Evolutionary conservation across 2,797 vertebrate genomes (phyloP).

Genomic region (Sciaenops ocellatus): DNA sequence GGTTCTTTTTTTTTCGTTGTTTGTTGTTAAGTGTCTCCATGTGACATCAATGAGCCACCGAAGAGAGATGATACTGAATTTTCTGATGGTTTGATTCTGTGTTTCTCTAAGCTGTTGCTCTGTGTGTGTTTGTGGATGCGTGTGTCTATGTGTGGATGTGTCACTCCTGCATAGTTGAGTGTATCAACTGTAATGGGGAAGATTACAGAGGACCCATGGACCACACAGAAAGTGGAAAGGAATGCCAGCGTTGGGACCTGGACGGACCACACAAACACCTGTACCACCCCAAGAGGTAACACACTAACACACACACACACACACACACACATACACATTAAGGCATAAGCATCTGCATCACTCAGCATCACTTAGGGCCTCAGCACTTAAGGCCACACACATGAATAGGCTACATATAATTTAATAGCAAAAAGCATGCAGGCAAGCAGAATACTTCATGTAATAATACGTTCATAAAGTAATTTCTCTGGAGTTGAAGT

Average conservation of each 20-base stretch:
- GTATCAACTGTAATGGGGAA: constrained; percentile 96
- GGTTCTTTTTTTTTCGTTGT: neutral
- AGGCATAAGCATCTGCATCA: constrained; percentile 4
- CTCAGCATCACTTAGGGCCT: constrained; percentile 4
- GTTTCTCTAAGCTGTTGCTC: constrained; percentile 27
- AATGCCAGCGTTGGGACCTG: constrained; percentile 98
- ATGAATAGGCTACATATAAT: neutral
- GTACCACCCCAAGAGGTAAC: constrained; percentile 93
- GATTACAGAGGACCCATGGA: constrained; percentile 97
- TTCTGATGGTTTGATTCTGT: constrained; percentile 6
- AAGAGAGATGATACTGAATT: neutral
- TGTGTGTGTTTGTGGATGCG: constrained; percentile 34
- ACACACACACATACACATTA: constrained; percentile 6
- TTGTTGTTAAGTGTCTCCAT: neutral
- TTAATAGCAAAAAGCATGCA: constrained; percentile 2
- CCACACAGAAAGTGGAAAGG: constrained; percentile 94
- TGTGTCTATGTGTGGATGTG: constrained; percentile 34
- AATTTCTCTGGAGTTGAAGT: constrained; percentile 46
- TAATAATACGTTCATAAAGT: constrained; percentile 10
- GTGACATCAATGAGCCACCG: neutral
- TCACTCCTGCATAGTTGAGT: constrained; percentile 89
- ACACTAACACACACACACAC: constrained; percentile 27
- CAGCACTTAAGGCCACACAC: constrained; percentile 37
- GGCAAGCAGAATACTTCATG: neutral
- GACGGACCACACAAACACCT: constrained; percentile 94